These are phyloP conservation scores for Nipponacmea schrenckii DNA, from an alignment of 2,888 invertebrate species.

Conservation along the genomic window DNA sequence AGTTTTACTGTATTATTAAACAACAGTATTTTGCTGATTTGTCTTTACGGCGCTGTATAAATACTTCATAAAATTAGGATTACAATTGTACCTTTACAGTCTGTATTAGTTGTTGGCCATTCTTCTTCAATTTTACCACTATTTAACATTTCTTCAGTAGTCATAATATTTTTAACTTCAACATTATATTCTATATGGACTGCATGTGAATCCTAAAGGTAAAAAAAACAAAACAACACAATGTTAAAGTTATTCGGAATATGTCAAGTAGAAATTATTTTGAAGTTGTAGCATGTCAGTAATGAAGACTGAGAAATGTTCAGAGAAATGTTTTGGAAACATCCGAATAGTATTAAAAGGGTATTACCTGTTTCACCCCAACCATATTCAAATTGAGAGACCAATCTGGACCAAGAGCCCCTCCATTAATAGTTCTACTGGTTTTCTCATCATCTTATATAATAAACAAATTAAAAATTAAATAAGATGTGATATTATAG, in stretches of 20 bases:
- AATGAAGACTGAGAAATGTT: not conserved
- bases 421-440: slow-evolving; percentile 71
- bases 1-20: no score
- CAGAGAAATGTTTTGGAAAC: no score
- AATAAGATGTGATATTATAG: no score
- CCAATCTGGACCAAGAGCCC: slow-evolving; percentile 98
- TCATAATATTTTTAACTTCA: slow-evolving; percentile 63
- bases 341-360: not conserved
- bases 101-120: not conserved
- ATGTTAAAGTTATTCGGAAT: not conserved
- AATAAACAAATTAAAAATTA: not conserved
- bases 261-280: not conserved
- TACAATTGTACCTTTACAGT: no score
- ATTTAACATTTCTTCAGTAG: slow-evolving; percentile 46
- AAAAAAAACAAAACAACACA: no score
- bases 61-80: no score
- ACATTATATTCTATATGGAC: slow-evolving; percentile 68
- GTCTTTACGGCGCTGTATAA: no score
- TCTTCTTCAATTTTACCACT: slow-evolving; percentile 10
- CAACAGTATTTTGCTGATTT: no score
- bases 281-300: not conserved
- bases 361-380: slow-evolving; percentile 37
- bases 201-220: slow-evolving; percentile 45
- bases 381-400: slow-evolving; percentile 69
- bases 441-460: slow-evolving; percentile 1